Conservation (phyloP, 2,113 vertebrate species). For the Etheostoma spectabile region DNA sequence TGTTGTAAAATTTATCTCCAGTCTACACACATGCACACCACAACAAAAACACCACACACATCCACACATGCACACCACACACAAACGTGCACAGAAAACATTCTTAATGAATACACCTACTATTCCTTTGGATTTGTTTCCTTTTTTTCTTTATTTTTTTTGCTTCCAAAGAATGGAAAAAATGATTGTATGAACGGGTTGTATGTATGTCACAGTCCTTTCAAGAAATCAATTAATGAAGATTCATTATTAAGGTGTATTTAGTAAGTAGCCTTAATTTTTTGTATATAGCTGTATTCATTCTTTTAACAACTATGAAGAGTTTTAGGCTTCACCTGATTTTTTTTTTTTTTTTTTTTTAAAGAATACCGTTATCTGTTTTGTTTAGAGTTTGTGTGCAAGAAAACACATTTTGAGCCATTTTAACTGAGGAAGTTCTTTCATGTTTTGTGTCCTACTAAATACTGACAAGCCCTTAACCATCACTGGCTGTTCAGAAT, state of each 20-base stretch:
- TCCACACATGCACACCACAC: constrained; percentile 47
- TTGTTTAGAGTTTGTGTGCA: constrained; percentile 85
- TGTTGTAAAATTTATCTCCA: constrained; percentile 60
- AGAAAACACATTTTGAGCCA: constrained; percentile 89
- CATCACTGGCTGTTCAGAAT: constrained; percentile 78
- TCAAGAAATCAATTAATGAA: constrained; percentile 84
- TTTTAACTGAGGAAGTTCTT: constrained; percentile 89
- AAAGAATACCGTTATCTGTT: constrained; percentile 82
- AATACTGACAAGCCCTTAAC: constrained; percentile 76
- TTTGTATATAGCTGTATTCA: constrained; percentile 87
- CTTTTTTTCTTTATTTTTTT: constrained; percentile 44
- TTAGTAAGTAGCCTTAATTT: constrained; percentile 87
- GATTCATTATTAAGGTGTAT: constrained; percentile 85
- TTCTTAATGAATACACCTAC: constrained; percentile 75
- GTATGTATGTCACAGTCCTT: constrained; percentile 85
- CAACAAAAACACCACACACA: constrained; percentile 46
- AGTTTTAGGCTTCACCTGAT: constrained; percentile 86
- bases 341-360: constrained; percentile 77
- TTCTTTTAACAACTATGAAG: constrained; percentile 87
- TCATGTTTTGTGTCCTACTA: constrained; percentile 82
- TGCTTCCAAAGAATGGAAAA: constrained; percentile 73
- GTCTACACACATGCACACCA: constrained; percentile 62
- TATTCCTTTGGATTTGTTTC: constrained; percentile 82
- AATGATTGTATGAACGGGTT: constrained; percentile 83
- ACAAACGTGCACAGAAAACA: constrained; percentile 79